A percentile compares a stretch with the other conserved stretches of the same genome.
Evolutionary conservation across 2,797 vertebrate species (phyloP).

Genomic region (Nyctibius grandis): DNA sequence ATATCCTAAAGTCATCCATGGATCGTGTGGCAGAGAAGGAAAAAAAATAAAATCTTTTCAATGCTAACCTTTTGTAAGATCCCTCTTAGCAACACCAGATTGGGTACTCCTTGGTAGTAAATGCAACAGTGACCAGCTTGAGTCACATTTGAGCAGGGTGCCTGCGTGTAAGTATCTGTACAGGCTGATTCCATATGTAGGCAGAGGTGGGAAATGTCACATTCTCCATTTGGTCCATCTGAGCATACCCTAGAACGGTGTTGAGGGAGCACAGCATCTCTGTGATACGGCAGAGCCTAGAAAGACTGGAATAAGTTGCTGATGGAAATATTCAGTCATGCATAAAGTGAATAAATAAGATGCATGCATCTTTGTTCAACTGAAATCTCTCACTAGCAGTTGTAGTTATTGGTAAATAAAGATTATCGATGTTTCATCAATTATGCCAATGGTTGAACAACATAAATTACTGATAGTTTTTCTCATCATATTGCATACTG

Average conservation of each 20-base stretch:
- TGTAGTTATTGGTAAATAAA: not conserved
- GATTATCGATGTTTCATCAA: not conserved
- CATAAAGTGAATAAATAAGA: not conserved
- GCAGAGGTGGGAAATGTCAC: not conserved
- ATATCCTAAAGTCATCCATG: not conserved
- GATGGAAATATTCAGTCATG: not conserved
- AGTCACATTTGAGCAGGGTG: not conserved
- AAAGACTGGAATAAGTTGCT: not conserved
- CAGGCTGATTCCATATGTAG: not conserved
- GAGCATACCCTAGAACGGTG: not conserved
- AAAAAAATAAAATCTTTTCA: not conserved
- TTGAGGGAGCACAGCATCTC: not conserved
- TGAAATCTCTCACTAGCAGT: not conserved
- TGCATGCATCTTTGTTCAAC: not conserved
- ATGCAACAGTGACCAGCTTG: not conserved
- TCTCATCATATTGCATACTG: accelerated
- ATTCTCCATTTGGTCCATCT: not conserved
- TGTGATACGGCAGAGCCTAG: not conserved
- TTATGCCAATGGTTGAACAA: not conserved
- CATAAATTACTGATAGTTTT: not conserved
- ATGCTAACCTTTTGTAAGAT: not conserved
- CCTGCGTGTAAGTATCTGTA: not conserved
- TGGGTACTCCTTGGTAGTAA: not conserved
- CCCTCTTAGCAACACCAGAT: not conserved
- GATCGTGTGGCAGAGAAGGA: not conserved